Percentiles rank a stretch among this genome's conserved stretches.
phyloP scores from a whole-genome alignment of 2,797 vertebrate genomes.

The Dallia pectoralis region DNA sequence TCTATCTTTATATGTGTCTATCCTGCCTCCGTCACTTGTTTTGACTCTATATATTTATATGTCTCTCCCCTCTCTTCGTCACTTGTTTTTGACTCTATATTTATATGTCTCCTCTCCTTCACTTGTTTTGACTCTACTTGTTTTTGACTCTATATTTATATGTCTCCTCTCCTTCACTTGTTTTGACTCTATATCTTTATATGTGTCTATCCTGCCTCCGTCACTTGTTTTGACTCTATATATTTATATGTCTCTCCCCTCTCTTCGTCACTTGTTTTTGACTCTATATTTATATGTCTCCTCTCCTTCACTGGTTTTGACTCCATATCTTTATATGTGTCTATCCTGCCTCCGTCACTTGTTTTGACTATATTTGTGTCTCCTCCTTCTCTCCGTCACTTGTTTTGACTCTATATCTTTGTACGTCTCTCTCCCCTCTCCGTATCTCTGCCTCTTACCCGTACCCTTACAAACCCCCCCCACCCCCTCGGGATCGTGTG shows the following conservation, averaged over 20 bases:
- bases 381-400: conserved; percentile 32
- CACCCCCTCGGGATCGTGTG: conserved; percentile 30
- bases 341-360: conserved; percentile 34
- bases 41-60: conserved; percentile 54
- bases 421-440: conserved; percentile 64
- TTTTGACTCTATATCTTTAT: conserved; percentile 20
- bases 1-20: no score
- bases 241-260: conserved; percentile 49
- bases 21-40: conserved; percentile 65
- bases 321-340: no score
- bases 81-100: conserved; percentile 3
- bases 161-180: background rate
- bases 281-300: conserved; percentile 45
- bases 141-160: background rate
- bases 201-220: no score
- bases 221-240: conserved; percentile 1
- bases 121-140: conserved; percentile 43
- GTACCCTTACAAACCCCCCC: conserved; percentile 7
- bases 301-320: conserved; percentile 1
- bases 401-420: conserved; percentile 42
- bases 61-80: conserved; percentile 19
- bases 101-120: conserved; percentile 35
- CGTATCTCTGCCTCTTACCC: conserved; percentile 45
- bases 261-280: conserved; percentile 64
- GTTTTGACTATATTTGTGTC: conserved; percentile 49